Percentiles rank a stretch among this genome's conserved stretches.
phyloP scores from a whole-genome alignment of 2,113 vertebrate genomes.

The Oreocharis arfaki region DNA sequence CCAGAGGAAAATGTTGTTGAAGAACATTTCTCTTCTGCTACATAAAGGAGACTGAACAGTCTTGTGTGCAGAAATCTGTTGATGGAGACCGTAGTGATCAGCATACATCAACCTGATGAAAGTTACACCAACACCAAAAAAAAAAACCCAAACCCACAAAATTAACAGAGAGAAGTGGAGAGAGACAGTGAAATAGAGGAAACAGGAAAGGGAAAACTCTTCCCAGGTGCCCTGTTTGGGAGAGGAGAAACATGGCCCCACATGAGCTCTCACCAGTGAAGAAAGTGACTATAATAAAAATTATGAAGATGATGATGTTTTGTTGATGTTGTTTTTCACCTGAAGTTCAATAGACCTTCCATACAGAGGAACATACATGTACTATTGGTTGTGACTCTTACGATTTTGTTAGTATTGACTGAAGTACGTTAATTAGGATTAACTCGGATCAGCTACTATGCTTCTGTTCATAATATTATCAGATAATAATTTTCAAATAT shows the following conservation, averaged over 20 bases:
- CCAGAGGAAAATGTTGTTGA: not conserved
- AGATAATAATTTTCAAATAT: not conserved
- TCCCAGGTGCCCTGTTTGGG: not conserved
- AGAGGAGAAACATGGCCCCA: not conserved
- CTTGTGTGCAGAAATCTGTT: not conserved
- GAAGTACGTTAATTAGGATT: not conserved
- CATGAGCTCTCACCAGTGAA: not conserved
- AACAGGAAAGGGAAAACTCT: not conserved
- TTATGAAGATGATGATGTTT: not conserved
- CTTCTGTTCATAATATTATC: not conserved
- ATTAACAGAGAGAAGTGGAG: not conserved
- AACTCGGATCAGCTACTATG: not conserved
- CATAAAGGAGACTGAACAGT: not conserved
- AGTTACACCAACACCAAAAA: not conserved
- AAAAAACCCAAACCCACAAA: not conserved
- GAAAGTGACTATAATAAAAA: not conserved
- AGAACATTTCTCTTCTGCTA: not conserved
- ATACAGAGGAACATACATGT: not conserved
- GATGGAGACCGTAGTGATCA: accelerated
- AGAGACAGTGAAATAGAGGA: not conserved
- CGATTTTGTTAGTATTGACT: not conserved
- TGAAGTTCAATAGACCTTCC: not conserved
- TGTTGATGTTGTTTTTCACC: not conserved
- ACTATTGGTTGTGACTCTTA: not conserved
- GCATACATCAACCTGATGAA: not conserved